Percentiles rank a stretch among this genome's conserved stretches.
phyloP scores from a whole-genome alignment of 2,888 invertebrate genomes.

The Metalampra italica region DNA sequence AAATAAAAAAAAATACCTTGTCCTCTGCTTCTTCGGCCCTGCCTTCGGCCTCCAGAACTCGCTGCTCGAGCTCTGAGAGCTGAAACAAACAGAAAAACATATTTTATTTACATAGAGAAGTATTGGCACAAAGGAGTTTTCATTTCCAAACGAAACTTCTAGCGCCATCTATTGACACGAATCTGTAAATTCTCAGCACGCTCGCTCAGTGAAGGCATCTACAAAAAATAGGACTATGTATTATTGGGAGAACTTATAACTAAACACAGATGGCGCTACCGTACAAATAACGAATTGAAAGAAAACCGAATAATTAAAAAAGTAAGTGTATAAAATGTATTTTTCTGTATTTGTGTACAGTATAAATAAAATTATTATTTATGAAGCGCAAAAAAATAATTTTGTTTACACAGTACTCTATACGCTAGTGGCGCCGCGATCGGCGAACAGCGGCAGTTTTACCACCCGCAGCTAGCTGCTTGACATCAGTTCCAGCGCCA shows the following conservation, averaged over 20 bases:
- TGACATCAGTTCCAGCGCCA: no score
- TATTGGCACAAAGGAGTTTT: not conserved
- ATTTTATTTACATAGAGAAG: not conserved
- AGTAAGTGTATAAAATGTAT: no score
- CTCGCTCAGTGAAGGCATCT: slow-evolving; percentile 9
- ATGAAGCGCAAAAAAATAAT: no score
- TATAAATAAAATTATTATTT: no score
- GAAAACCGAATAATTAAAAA: no score
- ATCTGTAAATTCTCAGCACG: slow-evolving; percentile 1
- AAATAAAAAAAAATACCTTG: slow-evolving; percentile 82
- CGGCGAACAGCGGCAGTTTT: no score
- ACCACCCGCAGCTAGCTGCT: no score
- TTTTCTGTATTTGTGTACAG: no score
- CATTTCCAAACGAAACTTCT: slow-evolving; percentile 17
- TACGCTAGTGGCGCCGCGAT: no score
- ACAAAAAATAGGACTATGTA: slow-evolving; percentile 21
- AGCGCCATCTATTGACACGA: slow-evolving; percentile 47
- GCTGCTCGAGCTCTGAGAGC: slow-evolving; percentile 96
- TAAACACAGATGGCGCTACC: no score
- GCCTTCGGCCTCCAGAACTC: slow-evolving; percentile 94
- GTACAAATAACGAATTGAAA: no score
- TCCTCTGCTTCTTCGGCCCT: slow-evolving; percentile 96
- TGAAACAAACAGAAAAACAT: slow-evolving; percentile 74
- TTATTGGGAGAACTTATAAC: not conserved
- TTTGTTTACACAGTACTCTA: no score